phyloP scores from a whole-genome alignment of 2,797 vertebrate genomes.

The Coendou prehensilis region DNA sequence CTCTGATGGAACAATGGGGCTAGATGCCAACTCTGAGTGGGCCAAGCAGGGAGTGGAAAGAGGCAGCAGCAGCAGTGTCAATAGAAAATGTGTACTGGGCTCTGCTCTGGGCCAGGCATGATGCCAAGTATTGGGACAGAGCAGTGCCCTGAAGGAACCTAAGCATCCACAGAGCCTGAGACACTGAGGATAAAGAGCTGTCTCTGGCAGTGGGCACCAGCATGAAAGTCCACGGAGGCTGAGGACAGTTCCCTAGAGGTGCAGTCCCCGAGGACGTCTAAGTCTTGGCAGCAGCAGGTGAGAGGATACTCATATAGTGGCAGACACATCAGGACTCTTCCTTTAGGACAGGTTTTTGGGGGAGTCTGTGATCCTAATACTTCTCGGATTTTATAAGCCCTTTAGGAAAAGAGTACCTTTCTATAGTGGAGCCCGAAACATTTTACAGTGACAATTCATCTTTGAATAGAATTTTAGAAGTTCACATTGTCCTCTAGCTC shows the following conservation, averaged over 20 bases:
- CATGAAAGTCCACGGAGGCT: neutral
- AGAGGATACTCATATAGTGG: rapidly evolving
- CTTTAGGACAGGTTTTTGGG: neutral
- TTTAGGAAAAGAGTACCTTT: neutral
- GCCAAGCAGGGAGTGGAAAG: neutral
- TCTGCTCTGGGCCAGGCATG: rapidly evolving
- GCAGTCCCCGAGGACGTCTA: neutral
- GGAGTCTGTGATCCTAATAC: neutral
- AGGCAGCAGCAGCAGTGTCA: rapidly evolving
- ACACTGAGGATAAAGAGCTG: neutral
- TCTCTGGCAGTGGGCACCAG: neutral
- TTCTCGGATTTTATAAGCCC: neutral
- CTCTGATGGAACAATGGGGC: neutral
- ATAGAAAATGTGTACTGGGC: neutral
- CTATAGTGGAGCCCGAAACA: neutral
- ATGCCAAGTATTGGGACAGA: neutral
- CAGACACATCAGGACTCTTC: neutral
- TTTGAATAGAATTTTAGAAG: neutral
- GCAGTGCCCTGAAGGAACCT: neutral
- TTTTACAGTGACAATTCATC: neutral
- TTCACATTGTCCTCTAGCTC: neutral
- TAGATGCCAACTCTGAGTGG: neutral
- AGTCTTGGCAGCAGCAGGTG: neutral
- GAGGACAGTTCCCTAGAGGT: neutral
- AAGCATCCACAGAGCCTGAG: no score